phyloP scores from a whole-genome alignment of 2,888 invertebrate species.

The Cephus spinipes region DNA sequence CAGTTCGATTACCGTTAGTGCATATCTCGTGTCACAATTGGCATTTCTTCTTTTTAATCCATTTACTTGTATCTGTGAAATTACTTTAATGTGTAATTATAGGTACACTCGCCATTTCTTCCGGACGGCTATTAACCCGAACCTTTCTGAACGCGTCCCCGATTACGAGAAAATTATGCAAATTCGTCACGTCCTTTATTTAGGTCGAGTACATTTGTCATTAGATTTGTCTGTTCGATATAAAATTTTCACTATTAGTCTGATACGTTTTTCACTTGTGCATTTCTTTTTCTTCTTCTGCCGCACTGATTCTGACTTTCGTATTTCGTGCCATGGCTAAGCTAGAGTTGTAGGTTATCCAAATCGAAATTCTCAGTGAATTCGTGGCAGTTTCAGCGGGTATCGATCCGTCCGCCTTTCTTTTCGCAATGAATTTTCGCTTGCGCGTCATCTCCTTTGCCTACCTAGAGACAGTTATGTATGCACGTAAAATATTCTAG shows the following conservation, averaged over 20 bases:
- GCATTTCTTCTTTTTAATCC: no score
- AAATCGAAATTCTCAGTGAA: not conserved
- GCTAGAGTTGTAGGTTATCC: not conserved
- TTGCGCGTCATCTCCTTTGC: not conserved
- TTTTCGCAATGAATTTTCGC: not conserved
- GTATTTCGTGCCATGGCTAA: not conserved
- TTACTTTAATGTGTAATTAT: no score
- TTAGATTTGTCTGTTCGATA: not conserved
- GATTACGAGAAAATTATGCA: not conserved
- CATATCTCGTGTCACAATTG: no score
- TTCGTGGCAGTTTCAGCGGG: not conserved
- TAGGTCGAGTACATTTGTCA: not conserved
- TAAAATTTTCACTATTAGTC: not conserved
- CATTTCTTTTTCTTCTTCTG: not conserved
- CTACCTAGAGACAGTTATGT: not conserved
- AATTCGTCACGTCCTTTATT: not conserved
- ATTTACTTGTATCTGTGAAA: no score
- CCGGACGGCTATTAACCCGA: not conserved
- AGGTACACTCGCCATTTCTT: not conserved
- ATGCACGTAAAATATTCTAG: not conserved
- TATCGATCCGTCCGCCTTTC: not conserved
- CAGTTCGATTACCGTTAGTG: no score
- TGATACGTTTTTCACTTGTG: not conserved
- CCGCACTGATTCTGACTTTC: not conserved
- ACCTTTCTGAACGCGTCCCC: not conserved